phyloP scores from a whole-genome alignment of 2,113 vertebrate species.

The Corythoichthys haematopterus region DNA sequence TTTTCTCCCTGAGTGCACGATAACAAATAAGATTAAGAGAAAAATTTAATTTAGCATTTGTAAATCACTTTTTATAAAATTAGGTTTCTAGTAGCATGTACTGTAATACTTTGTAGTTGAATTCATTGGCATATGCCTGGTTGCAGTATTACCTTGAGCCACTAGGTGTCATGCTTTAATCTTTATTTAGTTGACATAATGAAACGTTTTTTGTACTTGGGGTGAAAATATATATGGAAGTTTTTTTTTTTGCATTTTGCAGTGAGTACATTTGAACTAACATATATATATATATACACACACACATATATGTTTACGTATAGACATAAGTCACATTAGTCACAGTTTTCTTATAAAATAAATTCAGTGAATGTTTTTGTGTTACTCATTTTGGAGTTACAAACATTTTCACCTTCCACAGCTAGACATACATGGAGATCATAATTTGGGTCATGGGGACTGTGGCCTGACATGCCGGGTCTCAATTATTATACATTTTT shows the following conservation, averaged over 20 bases:
- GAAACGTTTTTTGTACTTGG: background rate
- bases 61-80: no score
- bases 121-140: background rate
- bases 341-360: background rate
- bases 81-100: no score
- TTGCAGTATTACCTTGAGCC: conserved; percentile 17
- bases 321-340: background rate
- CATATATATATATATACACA: no score
- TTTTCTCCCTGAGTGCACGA: no score
- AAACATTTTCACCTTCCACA: background rate
- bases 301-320: background rate
- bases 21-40: no score
- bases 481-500: no score
- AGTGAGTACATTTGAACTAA: conserved; percentile 34
- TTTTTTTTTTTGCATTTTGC: conserved; percentile 19
- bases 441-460: background rate
- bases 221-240: background rate
- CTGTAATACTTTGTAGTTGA: background rate
- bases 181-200: background rate
- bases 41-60: no score
- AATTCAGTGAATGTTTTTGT: background rate
- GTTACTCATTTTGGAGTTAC: background rate
- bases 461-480: no score
- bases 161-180: conserved; percentile 49
- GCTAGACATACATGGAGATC: background rate